Conservation (phyloP, 1,140 invertebrate genomes). For the Hydropsyche tenuis region DNA sequence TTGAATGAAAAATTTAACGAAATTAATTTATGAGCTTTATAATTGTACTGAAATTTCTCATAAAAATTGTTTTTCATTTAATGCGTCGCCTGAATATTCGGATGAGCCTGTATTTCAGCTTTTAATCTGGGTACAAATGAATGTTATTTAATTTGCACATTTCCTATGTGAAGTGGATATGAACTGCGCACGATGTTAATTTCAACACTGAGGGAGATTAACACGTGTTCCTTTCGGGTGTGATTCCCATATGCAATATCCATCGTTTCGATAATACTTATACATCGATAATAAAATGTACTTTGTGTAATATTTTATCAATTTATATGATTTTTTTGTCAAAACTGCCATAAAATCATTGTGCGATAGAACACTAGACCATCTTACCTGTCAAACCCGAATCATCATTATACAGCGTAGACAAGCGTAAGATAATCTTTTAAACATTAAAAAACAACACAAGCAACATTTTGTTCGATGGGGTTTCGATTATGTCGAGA, state of each 20-base stretch:
- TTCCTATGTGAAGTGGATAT: constrained; percentile 22
- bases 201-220: constrained; percentile 41
- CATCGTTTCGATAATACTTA: constrained; percentile 16
- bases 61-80: too few relatives aligned
- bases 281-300: background rate
- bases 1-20: too few relatives aligned
- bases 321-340: background rate
- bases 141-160: constrained; percentile 21
- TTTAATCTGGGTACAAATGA: background rate
- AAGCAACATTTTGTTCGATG: background rate
- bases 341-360: too few relatives aligned
- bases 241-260: constrained; percentile 42
- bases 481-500: constrained; percentile 21
- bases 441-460: constrained; percentile 43
- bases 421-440: constrained; percentile 40
- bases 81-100: background rate
- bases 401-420: constrained; percentile 21
- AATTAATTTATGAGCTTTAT: too few relatives aligned
- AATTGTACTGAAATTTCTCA: too few relatives aligned
- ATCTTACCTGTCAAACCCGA: too few relatives aligned
- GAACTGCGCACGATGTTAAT: constrained; percentile 10
- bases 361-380: too few relatives aligned
- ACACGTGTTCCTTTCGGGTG: constrained; percentile 36
- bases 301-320: background rate
- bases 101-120: background rate